Evolutionary conservation across 2,797 vertebrate genomes (phyloP).

Genomic region (Spinus olivaceus): DNA sequence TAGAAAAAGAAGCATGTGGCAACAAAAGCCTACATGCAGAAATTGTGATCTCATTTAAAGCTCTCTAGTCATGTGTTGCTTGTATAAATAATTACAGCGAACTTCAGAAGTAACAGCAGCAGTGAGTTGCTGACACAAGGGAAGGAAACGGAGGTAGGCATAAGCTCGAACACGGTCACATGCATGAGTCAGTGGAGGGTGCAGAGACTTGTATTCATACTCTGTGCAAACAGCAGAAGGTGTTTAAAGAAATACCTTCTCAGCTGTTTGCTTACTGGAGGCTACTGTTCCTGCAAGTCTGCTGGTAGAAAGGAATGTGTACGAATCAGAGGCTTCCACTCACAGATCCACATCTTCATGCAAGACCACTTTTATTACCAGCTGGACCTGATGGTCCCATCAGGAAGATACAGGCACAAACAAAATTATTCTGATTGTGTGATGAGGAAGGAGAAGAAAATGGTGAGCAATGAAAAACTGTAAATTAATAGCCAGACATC

Average conservation of each 20-base stretch:
- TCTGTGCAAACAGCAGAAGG: background rate
- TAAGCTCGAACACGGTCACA: background rate
- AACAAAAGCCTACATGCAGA: background rate
- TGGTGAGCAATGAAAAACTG: background rate
- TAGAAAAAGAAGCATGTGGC: background rate
- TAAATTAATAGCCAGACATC: background rate
- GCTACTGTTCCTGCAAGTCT: background rate
- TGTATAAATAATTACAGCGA: background rate
- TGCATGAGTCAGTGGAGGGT: background rate
- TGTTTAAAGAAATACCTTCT: constrained; percentile 22
- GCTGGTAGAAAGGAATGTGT: background rate
- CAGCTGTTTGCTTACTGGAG: background rate
- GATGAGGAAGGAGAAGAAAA: background rate
- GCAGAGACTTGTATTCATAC: background rate
- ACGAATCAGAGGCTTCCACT: background rate
- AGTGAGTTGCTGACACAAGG: background rate
- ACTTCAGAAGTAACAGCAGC: background rate
- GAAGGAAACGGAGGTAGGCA: background rate
- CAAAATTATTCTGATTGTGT: background rate
- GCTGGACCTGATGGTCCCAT: background rate
- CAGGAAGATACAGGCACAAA: background rate
- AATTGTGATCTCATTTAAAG: background rate
- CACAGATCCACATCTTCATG: background rate
- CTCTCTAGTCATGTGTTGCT: background rate
- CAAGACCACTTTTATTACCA: background rate